These are phyloP conservation scores for Sebastes kiyomatsui DNA, from an alignment of 2,797 vertebrate genomes.

Conservation along the genomic window DNA sequence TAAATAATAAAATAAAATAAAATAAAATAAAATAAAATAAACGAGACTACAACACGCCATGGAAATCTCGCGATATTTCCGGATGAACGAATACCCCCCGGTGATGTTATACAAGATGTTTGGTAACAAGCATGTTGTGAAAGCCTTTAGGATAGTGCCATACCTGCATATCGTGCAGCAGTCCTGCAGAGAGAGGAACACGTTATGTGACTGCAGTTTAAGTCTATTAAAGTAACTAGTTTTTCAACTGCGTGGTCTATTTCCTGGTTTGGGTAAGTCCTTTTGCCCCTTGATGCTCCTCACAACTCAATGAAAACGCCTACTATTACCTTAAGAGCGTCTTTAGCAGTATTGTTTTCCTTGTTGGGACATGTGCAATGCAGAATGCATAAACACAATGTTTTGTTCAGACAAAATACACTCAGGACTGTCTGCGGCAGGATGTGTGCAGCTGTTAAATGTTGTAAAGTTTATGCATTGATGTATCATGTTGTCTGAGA, in stretches of 20 bases:
- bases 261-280: slow-evolving; percentile 50
- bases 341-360: not conserved
- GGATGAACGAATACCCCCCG: accelerated
- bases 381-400: not conserved
- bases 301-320: not conserved
- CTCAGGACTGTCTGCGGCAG: not conserved
- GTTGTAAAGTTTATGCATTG: not conserved
- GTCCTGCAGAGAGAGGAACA: not conserved
- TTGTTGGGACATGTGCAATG: not conserved
- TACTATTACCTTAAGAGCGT: too few species aligned
- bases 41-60: too few species aligned
- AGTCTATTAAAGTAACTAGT: too few species aligned
- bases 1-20: too few species aligned
- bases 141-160: accelerated
- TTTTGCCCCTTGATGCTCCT: not conserved
- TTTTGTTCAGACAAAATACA: not conserved
- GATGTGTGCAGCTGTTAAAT: not conserved
- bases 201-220: not conserved
- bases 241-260: not conserved
- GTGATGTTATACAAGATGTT: slow-evolving; percentile 49
- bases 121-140: slow-evolving; percentile 37
- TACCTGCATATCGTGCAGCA: not conserved
- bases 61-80: slow-evolving; percentile 50
- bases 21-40: too few species aligned
- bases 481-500: not conserved